Conservation (phyloP, 2,113 vertebrate species). For the Hemibagrus wyckioides region DNA sequence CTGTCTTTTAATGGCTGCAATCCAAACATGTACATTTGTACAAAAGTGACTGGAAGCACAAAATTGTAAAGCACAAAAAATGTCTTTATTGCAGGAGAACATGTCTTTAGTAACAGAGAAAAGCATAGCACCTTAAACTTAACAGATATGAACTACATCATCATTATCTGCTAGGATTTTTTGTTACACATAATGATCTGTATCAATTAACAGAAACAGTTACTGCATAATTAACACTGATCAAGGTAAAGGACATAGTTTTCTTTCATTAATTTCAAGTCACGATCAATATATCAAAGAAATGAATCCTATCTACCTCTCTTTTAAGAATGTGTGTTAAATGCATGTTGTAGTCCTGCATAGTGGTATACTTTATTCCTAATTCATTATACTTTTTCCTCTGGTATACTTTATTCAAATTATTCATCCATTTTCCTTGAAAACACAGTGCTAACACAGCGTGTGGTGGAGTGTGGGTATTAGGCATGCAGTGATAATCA, state of each 20-base stretch:
- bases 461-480: background rate
- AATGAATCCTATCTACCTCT: background rate
- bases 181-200: background rate
- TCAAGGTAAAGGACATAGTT: background rate
- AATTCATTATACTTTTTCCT: too few species aligned
- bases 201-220: background rate
- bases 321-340: background rate
- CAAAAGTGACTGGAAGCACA: background rate
- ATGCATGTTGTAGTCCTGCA: background rate
- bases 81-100: slow-evolving; percentile 9
- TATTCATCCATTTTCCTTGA: background rate
- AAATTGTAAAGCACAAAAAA: background rate
- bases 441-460: background rate
- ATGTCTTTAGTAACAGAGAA: background rate
- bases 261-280: background rate
- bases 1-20: background rate
- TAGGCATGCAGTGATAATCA: background rate
- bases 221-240: background rate
- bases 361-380: too few species aligned
- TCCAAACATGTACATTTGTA: background rate
- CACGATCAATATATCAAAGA: background rate
- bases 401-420: background rate
- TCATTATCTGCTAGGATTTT: background rate
- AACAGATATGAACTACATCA: slow-evolving; percentile 3
- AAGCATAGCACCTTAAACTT: background rate